Conservation (phyloP, 2,797 vertebrate genomes). For the Cygnus olor region DNA sequence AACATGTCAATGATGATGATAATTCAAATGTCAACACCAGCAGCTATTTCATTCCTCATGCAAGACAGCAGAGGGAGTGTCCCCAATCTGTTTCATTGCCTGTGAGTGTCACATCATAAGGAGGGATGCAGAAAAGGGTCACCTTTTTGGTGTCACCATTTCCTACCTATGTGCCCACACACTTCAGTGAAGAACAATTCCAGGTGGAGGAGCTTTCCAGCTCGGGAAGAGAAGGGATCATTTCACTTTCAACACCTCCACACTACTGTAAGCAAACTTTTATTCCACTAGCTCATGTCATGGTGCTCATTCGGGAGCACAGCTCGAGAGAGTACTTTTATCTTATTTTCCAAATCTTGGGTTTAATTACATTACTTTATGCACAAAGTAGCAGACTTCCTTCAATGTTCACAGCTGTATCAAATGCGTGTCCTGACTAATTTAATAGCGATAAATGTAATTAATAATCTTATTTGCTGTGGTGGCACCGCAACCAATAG, state of each 20-base stretch:
- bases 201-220: not conserved
- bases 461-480: constrained; percentile 22
- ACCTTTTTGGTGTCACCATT: not conserved
- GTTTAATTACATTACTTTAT: not conserved
- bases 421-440: not conserved
- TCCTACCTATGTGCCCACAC: not conserved
- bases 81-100: not conserved
- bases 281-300: not conserved
- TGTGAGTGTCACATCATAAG: not conserved
- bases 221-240: not conserved
- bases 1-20: not conserved
- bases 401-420: not conserved
- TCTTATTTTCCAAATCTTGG: not conserved
- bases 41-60: constrained; percentile 13
- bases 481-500: not conserved
- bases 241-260: not conserved
- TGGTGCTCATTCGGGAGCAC: not conserved
- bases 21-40: constrained; percentile 55
- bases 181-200: not conserved
- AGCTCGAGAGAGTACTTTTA: not conserved
- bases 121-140: not conserved
- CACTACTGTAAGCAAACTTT: not conserved
- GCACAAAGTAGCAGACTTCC: not conserved
- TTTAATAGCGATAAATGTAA: constrained; percentile 1
- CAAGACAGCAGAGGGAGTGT: not conserved